A percentile compares a stretch with the other conserved stretches of the same genome.
These are phyloP conservation scores for Oryzias curvinotus DNA, from an alignment of 2,113 vertebrate species.

Conservation along the genomic window DNA sequence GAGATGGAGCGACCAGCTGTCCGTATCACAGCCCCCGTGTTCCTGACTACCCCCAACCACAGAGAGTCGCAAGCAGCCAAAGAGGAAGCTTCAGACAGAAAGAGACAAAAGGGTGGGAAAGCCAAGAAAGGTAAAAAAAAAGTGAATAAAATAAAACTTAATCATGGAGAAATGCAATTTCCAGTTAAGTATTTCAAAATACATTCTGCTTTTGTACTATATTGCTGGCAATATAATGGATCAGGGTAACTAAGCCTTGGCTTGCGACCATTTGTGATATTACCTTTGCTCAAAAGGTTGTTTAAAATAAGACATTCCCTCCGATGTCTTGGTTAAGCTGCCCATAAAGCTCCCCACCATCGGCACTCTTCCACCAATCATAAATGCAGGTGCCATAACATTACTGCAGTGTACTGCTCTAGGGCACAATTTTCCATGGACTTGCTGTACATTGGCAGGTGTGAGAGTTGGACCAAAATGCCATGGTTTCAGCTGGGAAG, in stretches of 20 bases:
- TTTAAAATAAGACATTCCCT: slow-evolving; percentile 49
- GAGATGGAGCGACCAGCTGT: slow-evolving; percentile 78
- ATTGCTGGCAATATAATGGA: slow-evolving; percentile 53
- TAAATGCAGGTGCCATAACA: slow-evolving; percentile 53
- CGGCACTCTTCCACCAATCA: slow-evolving; percentile 43
- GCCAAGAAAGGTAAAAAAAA: slow-evolving; percentile 15
- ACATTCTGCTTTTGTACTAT: background rate
- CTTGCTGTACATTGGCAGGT: slow-evolving; percentile 57
- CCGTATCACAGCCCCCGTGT: slow-evolving; percentile 76
- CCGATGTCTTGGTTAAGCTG: slow-evolving; percentile 52
- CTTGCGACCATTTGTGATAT: slow-evolving; percentile 52
- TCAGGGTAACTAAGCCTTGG: slow-evolving; percentile 53
- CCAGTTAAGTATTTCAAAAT: slow-evolving; percentile 10
- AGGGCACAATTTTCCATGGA: slow-evolving; percentile 68
- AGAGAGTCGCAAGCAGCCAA: slow-evolving; percentile 57
- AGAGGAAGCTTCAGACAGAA: slow-evolving; percentile 30
- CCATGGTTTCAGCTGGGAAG: slow-evolving; percentile 37
- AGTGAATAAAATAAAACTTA: slow-evolving; percentile 43
- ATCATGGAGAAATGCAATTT: slow-evolving; percentile 25
- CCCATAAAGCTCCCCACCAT: slow-evolving; percentile 38
- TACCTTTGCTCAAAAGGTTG: slow-evolving; percentile 38
- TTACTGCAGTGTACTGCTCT: slow-evolving; percentile 58
- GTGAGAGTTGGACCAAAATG: slow-evolving; percentile 44
- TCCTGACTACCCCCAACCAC: slow-evolving; percentile 71
- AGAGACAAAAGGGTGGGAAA: slow-evolving; percentile 15